Percentiles rank a stretch among this genome's conserved stretches.
phyloP scores from a whole-genome alignment of 2,113 vertebrate genomes.

The Cyprinus carpio region DNA sequence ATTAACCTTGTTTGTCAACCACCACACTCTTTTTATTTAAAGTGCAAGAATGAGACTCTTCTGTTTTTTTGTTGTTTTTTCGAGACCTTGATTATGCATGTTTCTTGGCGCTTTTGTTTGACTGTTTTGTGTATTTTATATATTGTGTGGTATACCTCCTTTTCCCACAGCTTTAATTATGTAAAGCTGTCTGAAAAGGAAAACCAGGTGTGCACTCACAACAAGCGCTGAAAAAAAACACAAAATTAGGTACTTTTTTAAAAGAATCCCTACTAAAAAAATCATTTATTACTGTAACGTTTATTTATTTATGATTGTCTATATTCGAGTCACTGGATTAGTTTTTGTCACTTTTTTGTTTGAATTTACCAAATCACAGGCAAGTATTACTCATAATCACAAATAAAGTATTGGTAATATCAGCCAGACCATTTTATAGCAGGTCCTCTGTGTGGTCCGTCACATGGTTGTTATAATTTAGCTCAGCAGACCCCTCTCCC shows the following conservation, averaged over 20 bases:
- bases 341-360: conserved; percentile 33
- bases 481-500: background rate
- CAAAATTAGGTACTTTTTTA: conserved; percentile 32
- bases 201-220: background rate
- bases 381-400: conserved; percentile 35
- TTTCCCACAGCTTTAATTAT: conserved; percentile 38
- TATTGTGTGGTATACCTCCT: background rate
- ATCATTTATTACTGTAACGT: conserved; percentile 44
- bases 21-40: conserved; percentile 66
- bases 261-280: background rate
- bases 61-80: conserved; percentile 3
- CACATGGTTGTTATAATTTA: background rate
- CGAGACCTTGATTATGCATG: conserved; percentile 52
- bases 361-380: conserved; percentile 69
- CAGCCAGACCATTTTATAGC: conserved; percentile 51
- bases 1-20: conserved; percentile 73
- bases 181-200: conserved; percentile 1
- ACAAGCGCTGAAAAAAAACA: conserved; percentile 35
- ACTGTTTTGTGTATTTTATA: conserved; percentile 8
- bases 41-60: conserved; percentile 42
- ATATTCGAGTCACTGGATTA: conserved; percentile 20
- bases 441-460: conserved; percentile 22
- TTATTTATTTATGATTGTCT: conserved; percentile 49
- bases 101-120: conserved; percentile 10
- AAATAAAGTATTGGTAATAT: conserved; percentile 67